Evolutionary conservation across 2,113 vertebrate genomes (phyloP).

Genomic region (Ardeotis arabs): DNA sequence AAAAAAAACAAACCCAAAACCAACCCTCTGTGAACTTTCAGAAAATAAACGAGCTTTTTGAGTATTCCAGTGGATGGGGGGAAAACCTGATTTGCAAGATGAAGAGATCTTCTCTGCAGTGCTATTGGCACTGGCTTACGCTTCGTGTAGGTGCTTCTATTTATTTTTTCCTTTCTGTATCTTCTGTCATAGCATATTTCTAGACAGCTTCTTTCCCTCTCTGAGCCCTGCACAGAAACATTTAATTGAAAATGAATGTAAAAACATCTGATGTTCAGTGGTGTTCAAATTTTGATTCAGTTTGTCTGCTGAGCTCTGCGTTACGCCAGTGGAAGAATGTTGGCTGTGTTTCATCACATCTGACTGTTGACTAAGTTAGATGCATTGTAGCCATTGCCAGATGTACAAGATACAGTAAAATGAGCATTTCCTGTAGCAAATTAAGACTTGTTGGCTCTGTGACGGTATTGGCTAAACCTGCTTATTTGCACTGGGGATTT

Average conservation of each 20-base stretch:
- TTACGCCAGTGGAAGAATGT: slow-evolving; percentile 55
- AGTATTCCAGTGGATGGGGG: neutral
- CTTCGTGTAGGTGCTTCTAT: neutral
- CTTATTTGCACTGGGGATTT: slow-evolving; percentile 63
- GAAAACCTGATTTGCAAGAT: neutral
- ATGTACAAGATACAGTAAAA: slow-evolving; percentile 69
- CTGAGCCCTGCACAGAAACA: slow-evolving; percentile 4
- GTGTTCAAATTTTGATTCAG: slow-evolving; percentile 49
- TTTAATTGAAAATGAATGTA: slow-evolving; percentile 64
- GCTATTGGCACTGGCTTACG: neutral
- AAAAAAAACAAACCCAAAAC: neutral
- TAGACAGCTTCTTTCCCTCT: slow-evolving; percentile 1
- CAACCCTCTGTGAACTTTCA: neutral
- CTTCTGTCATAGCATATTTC: slow-evolving; percentile 35
- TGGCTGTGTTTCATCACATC: slow-evolving; percentile 69
- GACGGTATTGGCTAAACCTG: slow-evolving; percentile 39
- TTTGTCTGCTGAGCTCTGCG: slow-evolving; percentile 25
- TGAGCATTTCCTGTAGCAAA: slow-evolving; percentile 64
- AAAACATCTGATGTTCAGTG: slow-evolving; percentile 60
- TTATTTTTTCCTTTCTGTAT: slow-evolving; percentile 15
- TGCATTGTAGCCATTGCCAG: slow-evolving; percentile 60
- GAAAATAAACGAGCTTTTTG: neutral
- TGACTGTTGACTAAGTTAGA: slow-evolving; percentile 67
- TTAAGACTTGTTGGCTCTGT: slow-evolving; percentile 64
- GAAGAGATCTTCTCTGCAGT: neutral